These are phyloP conservation scores for Stichopus chloronotus DNA, from an alignment of 35 echinoderm and acorn worm species.

Conservation along the genomic window DNA sequence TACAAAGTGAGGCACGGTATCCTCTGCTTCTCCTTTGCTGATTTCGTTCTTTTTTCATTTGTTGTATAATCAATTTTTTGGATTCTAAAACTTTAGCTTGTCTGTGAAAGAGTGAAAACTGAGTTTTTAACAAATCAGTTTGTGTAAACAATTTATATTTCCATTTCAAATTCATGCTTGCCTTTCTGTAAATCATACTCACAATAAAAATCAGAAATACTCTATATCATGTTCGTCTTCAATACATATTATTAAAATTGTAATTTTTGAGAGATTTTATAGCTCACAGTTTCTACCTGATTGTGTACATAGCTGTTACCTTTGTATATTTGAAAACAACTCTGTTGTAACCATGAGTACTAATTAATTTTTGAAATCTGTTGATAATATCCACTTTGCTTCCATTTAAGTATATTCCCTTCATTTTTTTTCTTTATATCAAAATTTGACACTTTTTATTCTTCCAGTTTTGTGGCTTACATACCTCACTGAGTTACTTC, in stretches of 20 bases:
- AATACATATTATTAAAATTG: neutral
- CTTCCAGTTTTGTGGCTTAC: slow-evolving; percentile 5
- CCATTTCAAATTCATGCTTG: neutral
- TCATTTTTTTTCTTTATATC: neutral
- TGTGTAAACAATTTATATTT: neutral
- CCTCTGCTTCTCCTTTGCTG: neutral
- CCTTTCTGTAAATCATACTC: neutral
- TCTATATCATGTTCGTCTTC: neutral
- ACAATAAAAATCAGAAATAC: neutral
- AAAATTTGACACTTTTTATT: neutral
- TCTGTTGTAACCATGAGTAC: neutral
- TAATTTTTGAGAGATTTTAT: neutral
- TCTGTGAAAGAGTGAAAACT: neutral
- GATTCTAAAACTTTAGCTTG: neutral
- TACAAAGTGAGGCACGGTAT: too few species aligned
- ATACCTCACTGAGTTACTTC: slow-evolving; percentile 10
- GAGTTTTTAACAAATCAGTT: neutral
- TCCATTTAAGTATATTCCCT: neutral
- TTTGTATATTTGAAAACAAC: slow-evolving; percentile 11
- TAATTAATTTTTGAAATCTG: neutral
- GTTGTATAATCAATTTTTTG: neutral
- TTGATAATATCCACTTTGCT: neutral
- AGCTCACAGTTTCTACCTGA: neutral
- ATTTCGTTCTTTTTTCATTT: neutral
- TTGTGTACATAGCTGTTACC: neutral